Evolutionary conservation across 1,140 invertebrate species (phyloP).

Genomic region (Zaprionus kolodkinae): DNA sequence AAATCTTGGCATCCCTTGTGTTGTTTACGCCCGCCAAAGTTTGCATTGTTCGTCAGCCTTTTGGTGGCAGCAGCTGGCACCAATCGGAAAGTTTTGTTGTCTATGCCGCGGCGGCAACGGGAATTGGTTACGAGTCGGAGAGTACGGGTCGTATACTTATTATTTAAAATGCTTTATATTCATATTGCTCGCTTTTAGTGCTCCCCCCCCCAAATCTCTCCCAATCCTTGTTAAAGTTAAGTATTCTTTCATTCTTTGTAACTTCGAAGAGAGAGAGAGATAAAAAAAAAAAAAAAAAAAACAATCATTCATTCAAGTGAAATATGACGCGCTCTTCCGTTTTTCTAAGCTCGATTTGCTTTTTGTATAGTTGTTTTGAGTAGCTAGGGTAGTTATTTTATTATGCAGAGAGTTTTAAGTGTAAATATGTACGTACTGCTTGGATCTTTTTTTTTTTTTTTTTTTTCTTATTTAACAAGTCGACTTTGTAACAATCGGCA

Average conservation of each 20-base stretch:
- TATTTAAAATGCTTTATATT: constrained; percentile 35
- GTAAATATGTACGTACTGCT: no score
- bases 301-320: not conserved
- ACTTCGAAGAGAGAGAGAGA: not conserved
- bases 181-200: constrained; percentile 26
- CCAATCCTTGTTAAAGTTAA: constrained; percentile 6
- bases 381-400: no score
- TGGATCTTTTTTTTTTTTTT: no score
- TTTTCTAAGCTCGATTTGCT: no score
- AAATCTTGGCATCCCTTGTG: constrained; percentile 49
- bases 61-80: constrained; percentile 47
- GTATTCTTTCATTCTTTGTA: not conserved
- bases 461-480: no score
- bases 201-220: no score
- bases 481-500: no score
- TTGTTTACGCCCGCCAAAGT: constrained; percentile 71
- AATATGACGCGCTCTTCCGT: not conserved
- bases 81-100: constrained; percentile 52
- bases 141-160: constrained; percentile 16
- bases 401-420: no score
- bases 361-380: no score
- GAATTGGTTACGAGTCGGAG: not conserved
- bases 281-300: not conserved
- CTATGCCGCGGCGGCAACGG: not conserved
- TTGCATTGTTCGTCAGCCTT: constrained; percentile 58